Evolutionary conservation across 2,888 invertebrate genomes (phyloP).

Genomic region (Stegophylla sp.): DNA sequence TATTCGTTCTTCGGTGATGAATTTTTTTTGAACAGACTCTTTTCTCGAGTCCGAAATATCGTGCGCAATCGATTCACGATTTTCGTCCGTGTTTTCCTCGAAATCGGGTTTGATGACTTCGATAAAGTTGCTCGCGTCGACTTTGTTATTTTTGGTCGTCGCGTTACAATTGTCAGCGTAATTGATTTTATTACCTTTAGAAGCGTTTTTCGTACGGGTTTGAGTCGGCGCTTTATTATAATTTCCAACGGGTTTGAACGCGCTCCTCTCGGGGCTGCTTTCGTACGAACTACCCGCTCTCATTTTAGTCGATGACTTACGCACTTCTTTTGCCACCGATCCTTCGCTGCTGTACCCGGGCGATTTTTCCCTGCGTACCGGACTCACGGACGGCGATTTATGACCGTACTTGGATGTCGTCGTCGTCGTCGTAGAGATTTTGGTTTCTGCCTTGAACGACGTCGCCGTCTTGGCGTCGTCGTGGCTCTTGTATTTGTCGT

Average conservation of each 20-base stretch:
- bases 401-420: slow-evolving; percentile 8
- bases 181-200: neutral
- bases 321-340: slow-evolving; percentile 63
- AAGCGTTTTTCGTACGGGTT: neutral
- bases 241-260: slow-evolving; percentile 63
- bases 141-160: slow-evolving; percentile 6
- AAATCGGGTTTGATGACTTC: slow-evolving; percentile 9
- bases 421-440: neutral
- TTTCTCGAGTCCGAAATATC: slow-evolving; percentile 11
- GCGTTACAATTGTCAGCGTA: neutral
- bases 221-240: neutral
- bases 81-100: neutral
- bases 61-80: neutral
- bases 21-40: slow-evolving; percentile 31
- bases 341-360: slow-evolving; percentile 64
- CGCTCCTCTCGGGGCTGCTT: slow-evolving; percentile 63
- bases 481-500: slow-evolving; percentile 61
- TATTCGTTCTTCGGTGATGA: slow-evolving; percentile 31
- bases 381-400: slow-evolving; percentile 60
- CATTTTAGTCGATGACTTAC: slow-evolving; percentile 22
- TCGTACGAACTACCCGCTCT: slow-evolving; percentile 60
- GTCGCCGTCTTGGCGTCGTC: slow-evolving; percentile 39
- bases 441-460: slow-evolving; percentile 38
- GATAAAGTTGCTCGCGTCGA: neutral
- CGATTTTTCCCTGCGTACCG: slow-evolving; percentile 62